Percentiles rank a stretch among this genome's conserved stretches.
Conservation (phyloP, 2,113 vertebrate species). For the Malurus elegans region DNA sequence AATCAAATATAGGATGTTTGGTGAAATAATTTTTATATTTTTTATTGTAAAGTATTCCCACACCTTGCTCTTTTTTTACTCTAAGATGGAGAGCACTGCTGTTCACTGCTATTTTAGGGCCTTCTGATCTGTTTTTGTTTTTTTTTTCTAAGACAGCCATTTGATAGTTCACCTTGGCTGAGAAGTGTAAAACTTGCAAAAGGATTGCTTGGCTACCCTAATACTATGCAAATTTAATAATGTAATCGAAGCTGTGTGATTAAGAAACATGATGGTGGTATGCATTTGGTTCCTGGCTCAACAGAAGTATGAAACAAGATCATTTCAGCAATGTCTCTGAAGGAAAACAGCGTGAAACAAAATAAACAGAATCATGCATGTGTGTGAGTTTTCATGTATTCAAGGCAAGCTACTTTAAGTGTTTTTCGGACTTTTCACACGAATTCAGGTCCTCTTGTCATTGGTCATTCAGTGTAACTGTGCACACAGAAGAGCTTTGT, state of each 20-base stretch:
- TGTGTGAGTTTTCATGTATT: not conserved
- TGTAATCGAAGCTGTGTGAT: not conserved
- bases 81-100: not conserved
- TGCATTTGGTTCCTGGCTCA: not conserved
- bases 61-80: not conserved
- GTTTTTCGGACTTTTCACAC: not conserved
- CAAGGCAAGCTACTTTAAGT: not conserved
- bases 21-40: not conserved
- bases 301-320: not conserved
- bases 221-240: not conserved
- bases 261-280: not conserved
- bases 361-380: accelerated
- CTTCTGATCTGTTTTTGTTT: not conserved
- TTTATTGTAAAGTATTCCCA: not conserved
- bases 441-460: not conserved
- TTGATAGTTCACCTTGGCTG: not conserved
- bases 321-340: not conserved
- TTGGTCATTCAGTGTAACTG: not conserved
- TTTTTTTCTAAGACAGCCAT: accelerated
- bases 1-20: not conserved
- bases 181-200: not conserved
- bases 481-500: not conserved
- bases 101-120: not conserved
- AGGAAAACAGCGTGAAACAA: not conserved
- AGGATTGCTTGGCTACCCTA: not conserved